phyloP scores from a whole-genome alignment of 2,888 invertebrate genomes.

The Meloe dianella region DNA sequence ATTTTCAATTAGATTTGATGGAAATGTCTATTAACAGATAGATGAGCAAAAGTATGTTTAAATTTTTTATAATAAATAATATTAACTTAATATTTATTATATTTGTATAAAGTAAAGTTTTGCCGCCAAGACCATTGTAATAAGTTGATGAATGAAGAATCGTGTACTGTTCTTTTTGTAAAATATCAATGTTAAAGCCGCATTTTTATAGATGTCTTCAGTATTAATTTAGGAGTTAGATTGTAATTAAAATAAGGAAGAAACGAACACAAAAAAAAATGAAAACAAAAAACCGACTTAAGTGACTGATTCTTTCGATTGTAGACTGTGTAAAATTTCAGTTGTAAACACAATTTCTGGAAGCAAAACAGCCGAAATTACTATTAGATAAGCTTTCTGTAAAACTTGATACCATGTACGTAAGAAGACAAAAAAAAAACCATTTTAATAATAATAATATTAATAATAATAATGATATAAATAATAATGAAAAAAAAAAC shows the following conservation, averaged over 20 bases:
- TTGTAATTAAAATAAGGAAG: constrained; percentile 35
- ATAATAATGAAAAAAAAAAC: neutral
- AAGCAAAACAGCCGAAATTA: constrained; percentile 38
- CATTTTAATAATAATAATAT: no score
- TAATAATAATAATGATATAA: neutral
- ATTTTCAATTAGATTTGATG: constrained; percentile 22
- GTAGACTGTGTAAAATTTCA: constrained; percentile 45
- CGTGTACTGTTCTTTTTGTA: constrained; percentile 46
- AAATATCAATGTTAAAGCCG: constrained; percentile 54
- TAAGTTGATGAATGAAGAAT: constrained; percentile 37
- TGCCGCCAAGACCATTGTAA: constrained; percentile 39
- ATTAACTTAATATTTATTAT: constrained; percentile 44
- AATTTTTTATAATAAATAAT: constrained; percentile 32
- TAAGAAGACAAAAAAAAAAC: neutral
- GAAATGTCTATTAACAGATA: neutral
- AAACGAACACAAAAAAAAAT: constrained; percentile 19
- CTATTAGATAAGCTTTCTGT: constrained; percentile 51
- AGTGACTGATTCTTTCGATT: constrained; percentile 52
- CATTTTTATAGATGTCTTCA: constrained; percentile 57
- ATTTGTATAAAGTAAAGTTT: constrained; percentile 51
- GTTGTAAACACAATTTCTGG: constrained; percentile 51
- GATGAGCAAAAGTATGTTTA: constrained; percentile 29
- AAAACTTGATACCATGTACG: constrained; percentile 53
- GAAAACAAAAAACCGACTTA: constrained; percentile 32
- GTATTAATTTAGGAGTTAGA: constrained; percentile 45